Conservation (phyloP, 2,113 vertebrate species). For the Brachirus orientalis region DNA sequence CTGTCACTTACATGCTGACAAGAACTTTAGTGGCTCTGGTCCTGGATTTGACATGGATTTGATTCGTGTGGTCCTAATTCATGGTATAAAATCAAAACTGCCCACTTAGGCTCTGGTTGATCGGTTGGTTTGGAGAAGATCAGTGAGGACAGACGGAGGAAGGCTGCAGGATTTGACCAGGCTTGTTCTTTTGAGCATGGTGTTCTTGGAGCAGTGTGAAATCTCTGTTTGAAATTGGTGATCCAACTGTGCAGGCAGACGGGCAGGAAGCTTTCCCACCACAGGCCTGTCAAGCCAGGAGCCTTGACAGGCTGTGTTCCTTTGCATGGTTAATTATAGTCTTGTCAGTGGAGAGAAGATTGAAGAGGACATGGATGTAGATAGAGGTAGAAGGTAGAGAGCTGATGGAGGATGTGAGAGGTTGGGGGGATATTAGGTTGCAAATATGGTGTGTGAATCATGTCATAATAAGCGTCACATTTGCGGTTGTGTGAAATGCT, state of each 20-base stretch:
- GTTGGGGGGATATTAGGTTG: background rate
- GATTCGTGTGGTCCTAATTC: conserved; percentile 14
- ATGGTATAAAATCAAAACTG: conserved; percentile 25
- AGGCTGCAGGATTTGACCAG: conserved; percentile 11
- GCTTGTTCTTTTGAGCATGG: conserved; percentile 43
- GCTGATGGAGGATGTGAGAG: conserved; percentile 22
- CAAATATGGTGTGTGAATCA: background rate
- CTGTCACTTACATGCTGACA: too few relatives aligned
- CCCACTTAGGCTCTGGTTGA: conserved; percentile 12
- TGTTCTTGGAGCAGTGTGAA: conserved; percentile 47
- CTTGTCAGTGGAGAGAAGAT: conserved; percentile 37
- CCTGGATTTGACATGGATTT: conserved; percentile 5
- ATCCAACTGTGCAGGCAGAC: conserved; percentile 38
- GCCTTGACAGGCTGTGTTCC: conserved; percentile 40
- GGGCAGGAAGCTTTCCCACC: conserved; percentile 39
- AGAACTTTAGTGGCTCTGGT: background rate
- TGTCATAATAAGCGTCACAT: background rate
- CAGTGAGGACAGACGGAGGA: conserved; percentile 47
- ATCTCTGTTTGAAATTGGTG: conserved; percentile 31
- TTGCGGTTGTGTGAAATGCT: background rate
- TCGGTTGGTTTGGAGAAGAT: conserved; percentile 13
- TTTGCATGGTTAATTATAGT: conserved; percentile 62
- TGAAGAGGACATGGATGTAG: conserved; percentile 29
- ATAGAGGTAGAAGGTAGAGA: conserved; percentile 9
- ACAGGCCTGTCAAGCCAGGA: conserved; percentile 34